A percentile compares a stretch with the other conserved stretches of the same genome.
These are phyloP conservation scores for Scaptomyza tumidula DNA, from an alignment of 2,888 invertebrate species.

Conservation along the genomic window DNA sequence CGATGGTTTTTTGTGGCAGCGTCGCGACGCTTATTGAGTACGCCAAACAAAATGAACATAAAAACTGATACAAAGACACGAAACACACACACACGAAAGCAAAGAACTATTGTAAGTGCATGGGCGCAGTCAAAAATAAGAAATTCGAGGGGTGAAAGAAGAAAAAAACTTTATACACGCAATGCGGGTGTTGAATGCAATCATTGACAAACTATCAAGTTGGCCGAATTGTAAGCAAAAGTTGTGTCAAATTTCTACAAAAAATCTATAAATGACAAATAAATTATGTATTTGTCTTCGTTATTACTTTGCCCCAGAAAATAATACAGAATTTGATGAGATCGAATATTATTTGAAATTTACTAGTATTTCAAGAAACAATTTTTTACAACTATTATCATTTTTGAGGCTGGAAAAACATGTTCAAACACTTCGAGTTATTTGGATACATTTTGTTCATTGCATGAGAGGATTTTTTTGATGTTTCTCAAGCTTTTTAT, in stretches of 20 bases:
- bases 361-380: too few relatives aligned
- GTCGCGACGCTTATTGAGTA: conserved; percentile 50
- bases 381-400: too few relatives aligned
- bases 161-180: neutral
- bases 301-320: too few relatives aligned
- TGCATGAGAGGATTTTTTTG: too few relatives aligned
- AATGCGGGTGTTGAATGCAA: neutral
- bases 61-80: conserved; percentile 14
- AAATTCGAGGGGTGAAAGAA: neutral
- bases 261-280: too few relatives aligned
- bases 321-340: too few relatives aligned
- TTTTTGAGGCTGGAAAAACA: too few relatives aligned
- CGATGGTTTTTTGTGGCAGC: conserved; percentile 69
- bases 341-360: too few relatives aligned
- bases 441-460: too few relatives aligned
- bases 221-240: neutral
- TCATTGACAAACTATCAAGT: neutral
- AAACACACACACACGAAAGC: neutral
- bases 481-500: neutral
- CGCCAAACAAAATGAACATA: conserved; percentile 18
- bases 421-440: too few relatives aligned
- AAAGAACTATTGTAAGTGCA: neutral
- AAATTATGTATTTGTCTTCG: too few relatives aligned
- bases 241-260: too few relatives aligned
- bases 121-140: neutral